These are phyloP conservation scores for Chionomys nivalis DNA, from an alignment of 2,113 vertebrate genomes.

Conservation along the genomic window DNA sequence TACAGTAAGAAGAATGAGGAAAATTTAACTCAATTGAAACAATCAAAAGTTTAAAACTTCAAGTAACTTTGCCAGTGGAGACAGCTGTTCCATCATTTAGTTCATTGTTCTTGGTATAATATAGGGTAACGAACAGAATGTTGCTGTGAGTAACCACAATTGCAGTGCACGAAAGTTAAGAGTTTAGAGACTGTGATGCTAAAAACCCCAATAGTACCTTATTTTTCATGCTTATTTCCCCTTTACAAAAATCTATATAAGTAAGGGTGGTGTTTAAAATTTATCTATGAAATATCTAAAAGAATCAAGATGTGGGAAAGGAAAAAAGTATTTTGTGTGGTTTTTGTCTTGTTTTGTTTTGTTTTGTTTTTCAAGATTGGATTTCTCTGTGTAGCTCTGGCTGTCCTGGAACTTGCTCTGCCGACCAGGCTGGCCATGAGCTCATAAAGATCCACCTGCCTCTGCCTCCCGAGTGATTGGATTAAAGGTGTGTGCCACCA, in stretches of 20 bases:
- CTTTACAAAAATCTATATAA: slow-evolving; percentile 10
- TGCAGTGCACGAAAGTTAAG: neutral
- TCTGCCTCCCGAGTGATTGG: too few relatives aligned
- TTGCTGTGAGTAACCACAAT: slow-evolving; percentile 5
- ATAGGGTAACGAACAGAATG: slow-evolving; percentile 20
- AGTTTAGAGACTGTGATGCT: neutral
- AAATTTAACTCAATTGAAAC: slow-evolving; percentile 59
- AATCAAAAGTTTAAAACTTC: slow-evolving; percentile 55
- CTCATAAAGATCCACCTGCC: too few relatives aligned
- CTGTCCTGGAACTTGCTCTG: too few relatives aligned
- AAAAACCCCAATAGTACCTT: neutral
- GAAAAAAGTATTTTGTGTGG: neutral
- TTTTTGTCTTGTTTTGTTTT: too few relatives aligned
- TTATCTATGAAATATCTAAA: slow-evolving; percentile 14
- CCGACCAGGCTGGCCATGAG: too few relatives aligned
- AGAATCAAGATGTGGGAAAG: neutral
- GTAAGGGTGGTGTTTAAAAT: neutral
- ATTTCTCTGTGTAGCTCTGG: too few relatives aligned
- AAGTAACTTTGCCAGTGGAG: slow-evolving; percentile 14
- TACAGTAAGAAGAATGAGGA: slow-evolving; percentile 40
- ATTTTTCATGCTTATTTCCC: slow-evolving; percentile 12
- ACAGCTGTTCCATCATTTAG: slow-evolving; percentile 44
- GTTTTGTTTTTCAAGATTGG: too few relatives aligned
- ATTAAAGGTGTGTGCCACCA: too few relatives aligned
- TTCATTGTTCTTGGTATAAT: slow-evolving; percentile 57